These are phyloP conservation scores for Seriola rivoliana DNA, from an alignment of 2,113 vertebrate genomes.

Conservation along the genomic window DNA sequence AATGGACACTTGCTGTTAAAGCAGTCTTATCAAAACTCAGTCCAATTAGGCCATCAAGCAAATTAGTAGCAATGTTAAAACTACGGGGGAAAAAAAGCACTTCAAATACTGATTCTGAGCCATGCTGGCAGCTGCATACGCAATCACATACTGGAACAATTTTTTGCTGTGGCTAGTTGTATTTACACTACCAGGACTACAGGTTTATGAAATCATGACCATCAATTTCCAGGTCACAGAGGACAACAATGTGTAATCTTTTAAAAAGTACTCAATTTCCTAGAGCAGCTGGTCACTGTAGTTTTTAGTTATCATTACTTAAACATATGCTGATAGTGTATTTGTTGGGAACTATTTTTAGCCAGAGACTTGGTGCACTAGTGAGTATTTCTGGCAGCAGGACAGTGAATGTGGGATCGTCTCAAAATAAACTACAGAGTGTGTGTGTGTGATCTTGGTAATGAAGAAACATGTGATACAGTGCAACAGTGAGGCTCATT, in stretches of 20 bases:
- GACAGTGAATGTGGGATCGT: background rate
- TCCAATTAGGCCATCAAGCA: conserved; percentile 6
- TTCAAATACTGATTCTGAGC: background rate
- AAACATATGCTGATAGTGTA: background rate
- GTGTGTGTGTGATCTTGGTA: background rate
- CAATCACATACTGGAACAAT: background rate
- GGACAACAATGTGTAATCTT: background rate
- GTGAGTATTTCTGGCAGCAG: conserved; percentile 13
- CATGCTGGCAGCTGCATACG: background rate
- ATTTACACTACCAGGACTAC: background rate
- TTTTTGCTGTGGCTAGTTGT: background rate
- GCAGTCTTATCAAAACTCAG: background rate
- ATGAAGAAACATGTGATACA: background rate
- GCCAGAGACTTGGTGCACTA: background rate
- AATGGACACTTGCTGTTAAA: background rate
- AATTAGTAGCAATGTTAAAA: background rate
- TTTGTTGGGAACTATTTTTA: conserved; percentile 10
- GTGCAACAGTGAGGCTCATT: background rate
- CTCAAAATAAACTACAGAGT: conserved; percentile 13
- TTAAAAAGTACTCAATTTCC: background rate
- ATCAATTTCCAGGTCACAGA: background rate
- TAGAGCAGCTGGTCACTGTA: background rate
- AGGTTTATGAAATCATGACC: background rate
- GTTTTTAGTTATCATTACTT: background rate
- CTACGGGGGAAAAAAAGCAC: background rate